Conservation (phyloP, 1,140 invertebrate genomes). For the Prorops nasuta region DNA sequence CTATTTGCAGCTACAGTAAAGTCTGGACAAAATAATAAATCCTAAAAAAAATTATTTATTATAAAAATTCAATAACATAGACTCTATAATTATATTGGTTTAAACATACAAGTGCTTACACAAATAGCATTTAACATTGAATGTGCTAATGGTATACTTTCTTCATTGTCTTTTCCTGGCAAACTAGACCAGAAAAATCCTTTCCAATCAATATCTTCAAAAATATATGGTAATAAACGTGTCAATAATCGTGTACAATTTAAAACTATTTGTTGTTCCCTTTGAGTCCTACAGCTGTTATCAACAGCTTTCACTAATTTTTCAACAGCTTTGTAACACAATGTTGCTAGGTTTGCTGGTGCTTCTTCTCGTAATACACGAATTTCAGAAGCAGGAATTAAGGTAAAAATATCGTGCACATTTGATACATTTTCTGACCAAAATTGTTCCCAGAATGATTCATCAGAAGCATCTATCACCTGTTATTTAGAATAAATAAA, state of each 20-base stretch:
- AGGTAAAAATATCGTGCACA: constrained; percentile 95
- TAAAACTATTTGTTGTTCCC: constrained; percentile 92
- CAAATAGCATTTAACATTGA: constrained; percentile 89
- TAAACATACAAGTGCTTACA: constrained; percentile 62
- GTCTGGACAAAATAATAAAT: constrained; percentile 97
- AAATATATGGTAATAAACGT: constrained; percentile 95
- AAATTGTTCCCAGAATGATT: constrained; percentile 98
- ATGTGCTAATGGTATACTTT: constrained; percentile 84
- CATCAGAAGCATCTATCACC: constrained; percentile 88
- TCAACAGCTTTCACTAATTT: constrained; percentile 93
- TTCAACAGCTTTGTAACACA: constrained; percentile 98
- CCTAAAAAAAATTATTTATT: constrained; percentile 64
- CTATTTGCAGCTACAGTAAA: constrained; percentile 90
- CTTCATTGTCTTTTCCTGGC: constrained; percentile 67
- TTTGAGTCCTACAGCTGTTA: constrained; percentile 86
- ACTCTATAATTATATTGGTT: constrained; percentile 5
- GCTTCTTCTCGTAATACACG: constrained; percentile 90
- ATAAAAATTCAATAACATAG: constrained; percentile 11
- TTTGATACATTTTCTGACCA: constrained; percentile 94
- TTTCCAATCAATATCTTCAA: constrained; percentile 97
- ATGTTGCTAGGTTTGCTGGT: constrained; percentile 96
- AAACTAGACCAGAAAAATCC: constrained; percentile 98
- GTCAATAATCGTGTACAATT: constrained; percentile 94
- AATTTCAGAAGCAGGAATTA: constrained; percentile 93
- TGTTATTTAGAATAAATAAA: constrained; percentile 50